These are phyloP conservation scores for Bicyclus anynana DNA, from an alignment of 1,140 invertebrate species.

Conservation along the genomic window DNA sequence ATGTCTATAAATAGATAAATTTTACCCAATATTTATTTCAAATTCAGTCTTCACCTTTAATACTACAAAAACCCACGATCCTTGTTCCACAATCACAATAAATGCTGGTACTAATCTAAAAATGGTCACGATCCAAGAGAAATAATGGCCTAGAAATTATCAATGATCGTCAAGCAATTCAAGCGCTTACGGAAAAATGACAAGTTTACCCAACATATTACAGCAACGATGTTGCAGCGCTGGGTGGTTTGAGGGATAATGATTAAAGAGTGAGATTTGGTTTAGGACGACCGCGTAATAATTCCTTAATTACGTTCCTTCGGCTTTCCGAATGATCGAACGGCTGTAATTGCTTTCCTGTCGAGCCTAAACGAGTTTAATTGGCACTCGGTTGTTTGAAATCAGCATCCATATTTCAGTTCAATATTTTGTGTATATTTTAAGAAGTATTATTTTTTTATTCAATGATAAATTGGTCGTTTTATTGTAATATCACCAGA, in stretches of 20 bases:
- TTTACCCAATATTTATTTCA: not conserved
- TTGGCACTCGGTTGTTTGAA: conserved; percentile 22
- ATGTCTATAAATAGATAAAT: too few species aligned
- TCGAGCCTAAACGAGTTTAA: conserved; percentile 48
- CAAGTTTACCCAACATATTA: not conserved
- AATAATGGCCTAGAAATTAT: conserved; percentile 16
- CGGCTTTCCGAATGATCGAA: conserved; percentile 55
- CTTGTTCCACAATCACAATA: not conserved
- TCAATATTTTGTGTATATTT: too few species aligned
- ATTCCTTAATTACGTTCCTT: conserved; percentile 55
- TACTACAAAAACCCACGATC: not conserved
- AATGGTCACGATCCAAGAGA: conserved; percentile 13
- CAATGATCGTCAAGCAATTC: not conserved
- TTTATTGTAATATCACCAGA: too few species aligned
- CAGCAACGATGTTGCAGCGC: not conserved
- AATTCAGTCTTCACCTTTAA: not conserved
- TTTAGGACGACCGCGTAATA: conserved; percentile 45
- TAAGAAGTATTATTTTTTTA: too few species aligned
- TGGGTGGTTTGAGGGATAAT: conserved; percentile 16
- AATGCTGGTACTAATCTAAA: conserved; percentile 11
- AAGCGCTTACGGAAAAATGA: conserved; percentile 10
- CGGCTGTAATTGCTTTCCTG: conserved; percentile 57
- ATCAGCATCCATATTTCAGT: not conserved
- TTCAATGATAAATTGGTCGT: too few species aligned
- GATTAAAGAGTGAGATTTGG: conserved; percentile 41